Conservation (phyloP, 2,113 vertebrate genomes). For the Microtus montanus region DNA sequence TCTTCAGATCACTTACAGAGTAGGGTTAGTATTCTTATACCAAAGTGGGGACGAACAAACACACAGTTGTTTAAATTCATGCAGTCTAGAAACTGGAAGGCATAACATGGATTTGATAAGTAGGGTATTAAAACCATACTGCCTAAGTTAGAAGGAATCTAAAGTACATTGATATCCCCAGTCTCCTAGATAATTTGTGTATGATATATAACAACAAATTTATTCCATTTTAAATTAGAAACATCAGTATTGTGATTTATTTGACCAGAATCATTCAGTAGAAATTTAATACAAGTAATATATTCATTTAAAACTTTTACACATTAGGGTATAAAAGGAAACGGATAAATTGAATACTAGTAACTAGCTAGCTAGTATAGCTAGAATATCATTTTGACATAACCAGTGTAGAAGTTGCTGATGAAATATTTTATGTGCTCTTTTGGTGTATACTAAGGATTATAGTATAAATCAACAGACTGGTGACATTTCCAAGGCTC, state of each 20-base stretch:
- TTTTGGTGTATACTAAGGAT: neutral
- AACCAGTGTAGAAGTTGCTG: slow-evolving; percentile 19
- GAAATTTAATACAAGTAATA: slow-evolving; percentile 9
- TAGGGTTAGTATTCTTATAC: neutral
- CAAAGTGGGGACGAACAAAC: neutral
- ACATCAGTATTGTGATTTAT: slow-evolving; percentile 10
- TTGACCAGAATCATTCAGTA: slow-evolving; percentile 11
- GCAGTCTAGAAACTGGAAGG: too few relatives aligned
- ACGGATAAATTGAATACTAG: slow-evolving; percentile 4
- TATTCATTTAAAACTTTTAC: neutral
- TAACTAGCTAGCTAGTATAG: neutral
- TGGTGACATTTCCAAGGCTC: neutral
- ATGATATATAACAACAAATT: slow-evolving; percentile 44
- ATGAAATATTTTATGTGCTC: slow-evolving; percentile 6
- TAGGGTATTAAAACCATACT: too few relatives aligned
- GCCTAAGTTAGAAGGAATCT: slow-evolving; percentile 40
- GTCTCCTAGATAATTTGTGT: slow-evolving; percentile 22
- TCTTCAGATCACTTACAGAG: neutral
- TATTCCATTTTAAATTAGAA: slow-evolving; percentile 59
- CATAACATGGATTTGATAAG: too few relatives aligned
- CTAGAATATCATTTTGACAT: slow-evolving; percentile 30
- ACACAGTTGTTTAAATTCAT: too few relatives aligned
- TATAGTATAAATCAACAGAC: neutral
- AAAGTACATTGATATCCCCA: slow-evolving; percentile 35
- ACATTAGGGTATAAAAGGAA: slow-evolving; percentile 50